Evolutionary conservation across 2,888 invertebrate genomes (phyloP), one percentile per base, ranked within the genome.

Genomic region (Orthosia cruda): DNA sequence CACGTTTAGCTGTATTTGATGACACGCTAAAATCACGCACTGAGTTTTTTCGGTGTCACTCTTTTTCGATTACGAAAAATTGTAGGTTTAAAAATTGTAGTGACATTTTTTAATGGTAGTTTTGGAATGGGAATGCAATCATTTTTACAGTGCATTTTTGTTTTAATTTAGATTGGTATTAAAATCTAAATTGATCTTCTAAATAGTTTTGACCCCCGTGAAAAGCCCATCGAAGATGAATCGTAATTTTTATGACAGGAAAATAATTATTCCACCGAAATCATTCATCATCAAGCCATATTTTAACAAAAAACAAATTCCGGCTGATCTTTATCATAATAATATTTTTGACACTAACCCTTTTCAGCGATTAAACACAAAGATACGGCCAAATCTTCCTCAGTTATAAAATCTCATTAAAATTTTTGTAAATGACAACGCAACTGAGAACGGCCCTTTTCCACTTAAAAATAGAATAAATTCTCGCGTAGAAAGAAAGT

Each of bases 391-490:
- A 66, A 79, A 80, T 79, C 73, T 74, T 59, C 52, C 59, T 57
- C 66, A 78, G 71, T 79, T 80, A 84, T 74, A 84, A 86, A 83
- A 86, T 71, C 88, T 83, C 83, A 87, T 87, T 87, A 84, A 81
- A 66, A 61, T 16, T 54, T 78, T 73, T 69, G 20, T 70, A 87
- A 84, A 81, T 81, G 84, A 81, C 84, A 84, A 77, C 69, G 82
- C 66, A 67, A 84, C 61, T 74, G 78, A 71, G 70, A 74, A 71
- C 49, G 69, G 61, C 78, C 77, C 80, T 89, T 86, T 84, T 77
- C 79, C 74, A 80, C 79, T 84, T 82, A 87, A 88, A 89, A 89
- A 88, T 83, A 87, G 87, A 90, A 88, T 78, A 85, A 89, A 89
- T 88, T 87, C 79, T 74, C 80, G 83, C 77, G 80, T 71, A 74